Base-by-base conservation (phyloP, 53 echinoderm and acorn worm species). In the Luidia sarsii region DNA sequence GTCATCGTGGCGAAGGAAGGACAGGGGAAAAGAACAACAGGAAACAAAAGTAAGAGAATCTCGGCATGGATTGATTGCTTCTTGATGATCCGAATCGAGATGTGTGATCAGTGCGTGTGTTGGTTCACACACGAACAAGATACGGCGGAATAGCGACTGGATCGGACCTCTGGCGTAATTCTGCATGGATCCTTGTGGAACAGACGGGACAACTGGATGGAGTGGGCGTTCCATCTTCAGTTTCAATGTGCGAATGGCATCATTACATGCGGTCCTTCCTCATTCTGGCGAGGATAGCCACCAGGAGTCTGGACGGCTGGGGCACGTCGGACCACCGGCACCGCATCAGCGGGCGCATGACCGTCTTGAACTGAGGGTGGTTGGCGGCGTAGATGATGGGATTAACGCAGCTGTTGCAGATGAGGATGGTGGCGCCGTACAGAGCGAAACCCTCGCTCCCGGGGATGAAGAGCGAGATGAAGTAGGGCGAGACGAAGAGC, bases 341-440 rank as follows among this genome's bases (percentile, higher is more conserved):
- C 6, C 33, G 24, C 19, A 83, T 14, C 57, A 89, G 68, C 33
- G 64, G 50, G 18, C 75, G 67, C 28, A 89, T 75, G 0, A 83
- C 89, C 50, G 20, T 33, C 61, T 79, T 83, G 38, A 89, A 89
- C 37, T 89, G 89, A 14, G 89, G 89, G 34, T 89, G 89, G 25
- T 85, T 89, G 7, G 54, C 48, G 9, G 61, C 70, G 62, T 83
- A 83, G 25, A 83, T 59, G 55, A 70, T 83, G 14, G 70, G 70
- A 38, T 82, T 67, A 25, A 51, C 68, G 51, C 79, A 77, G 22
- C 81, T 75, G 53, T 89, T 89, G 22, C 15, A 29, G 31, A 89
- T 65, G 11, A 89, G 50, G 50, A 79, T 39, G 22, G 50, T 33
- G 23, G 80, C 83, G 21, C 83, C 79, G 69, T 59, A 83, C 27